Percentiles rank a stretch among this genome's conserved stretches.
phyloP scores from a whole-genome alignment of 2,888 invertebrate species.

The Eupithecia subumbrata region DNA sequence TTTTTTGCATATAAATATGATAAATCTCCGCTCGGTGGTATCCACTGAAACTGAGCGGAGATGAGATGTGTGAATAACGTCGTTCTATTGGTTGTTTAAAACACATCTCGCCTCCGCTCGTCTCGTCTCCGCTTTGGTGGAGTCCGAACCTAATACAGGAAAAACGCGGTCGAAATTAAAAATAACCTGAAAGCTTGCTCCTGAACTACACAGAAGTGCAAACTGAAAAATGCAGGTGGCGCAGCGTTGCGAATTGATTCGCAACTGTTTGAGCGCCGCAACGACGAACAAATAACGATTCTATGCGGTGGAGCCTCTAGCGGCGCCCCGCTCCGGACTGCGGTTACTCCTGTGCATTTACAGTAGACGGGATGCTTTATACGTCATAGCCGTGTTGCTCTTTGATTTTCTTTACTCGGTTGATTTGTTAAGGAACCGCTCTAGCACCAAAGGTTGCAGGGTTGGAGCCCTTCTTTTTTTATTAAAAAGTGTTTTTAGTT shows the following conservation, averaged over 20 bases:
- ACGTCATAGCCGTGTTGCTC: not conserved
- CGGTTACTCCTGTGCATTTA: not conserved
- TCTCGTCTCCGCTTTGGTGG: no score
- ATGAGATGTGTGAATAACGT: no score
- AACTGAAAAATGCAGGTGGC: constrained; percentile 38
- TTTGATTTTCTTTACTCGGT: not conserved
- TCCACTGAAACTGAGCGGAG: no score
- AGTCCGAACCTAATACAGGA: no score
- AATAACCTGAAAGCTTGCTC: not conserved
- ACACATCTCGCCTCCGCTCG: no score
- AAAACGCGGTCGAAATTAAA: no score
- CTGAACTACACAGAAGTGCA: constrained; percentile 13
- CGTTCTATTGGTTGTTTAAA: no score
- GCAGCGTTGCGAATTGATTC: constrained; percentile 37
- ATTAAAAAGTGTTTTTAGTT: no score
- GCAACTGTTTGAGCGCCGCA: constrained; percentile 25
- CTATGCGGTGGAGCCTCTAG: constrained; percentile 17
- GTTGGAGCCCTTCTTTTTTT: not conserved
- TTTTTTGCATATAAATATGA: no score
- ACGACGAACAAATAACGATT: constrained; percentile 31
- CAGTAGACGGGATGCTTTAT: not conserved
- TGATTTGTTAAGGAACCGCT: not conserved
- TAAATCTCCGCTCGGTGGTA: no score
- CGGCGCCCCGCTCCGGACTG: not conserved
- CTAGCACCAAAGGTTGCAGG: not conserved